These are phyloP conservation scores for Phalanger gymnotis DNA, from an alignment of 2,797 vertebrate genomes.

Conservation along the genomic window DNA sequence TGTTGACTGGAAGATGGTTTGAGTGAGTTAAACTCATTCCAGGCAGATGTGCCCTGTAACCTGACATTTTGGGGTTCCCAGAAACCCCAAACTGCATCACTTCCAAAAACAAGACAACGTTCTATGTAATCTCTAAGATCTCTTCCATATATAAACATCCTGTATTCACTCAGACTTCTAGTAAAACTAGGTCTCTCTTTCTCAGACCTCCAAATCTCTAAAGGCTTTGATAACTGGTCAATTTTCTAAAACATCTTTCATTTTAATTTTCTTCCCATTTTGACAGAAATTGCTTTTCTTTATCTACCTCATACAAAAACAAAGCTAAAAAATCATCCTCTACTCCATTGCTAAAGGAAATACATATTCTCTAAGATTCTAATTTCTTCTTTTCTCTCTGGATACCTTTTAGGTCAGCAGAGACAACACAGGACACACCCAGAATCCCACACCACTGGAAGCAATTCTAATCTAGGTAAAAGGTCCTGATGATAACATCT, in stretches of 20 bases:
- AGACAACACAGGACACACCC: neutral
- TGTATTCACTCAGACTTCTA: neutral
- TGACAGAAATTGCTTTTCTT: neutral
- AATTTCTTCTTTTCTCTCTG: neutral
- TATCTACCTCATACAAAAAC: neutral
- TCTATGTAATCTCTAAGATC: neutral
- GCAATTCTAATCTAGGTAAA: conserved; percentile 4
- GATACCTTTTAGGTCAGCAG: neutral
- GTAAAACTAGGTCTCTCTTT: neutral
- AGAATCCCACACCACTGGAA: neutral
- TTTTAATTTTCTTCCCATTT: neutral
- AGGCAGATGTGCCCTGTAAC: no score
- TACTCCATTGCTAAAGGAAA: neutral
- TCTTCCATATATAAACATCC: neutral
- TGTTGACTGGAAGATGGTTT: no score
- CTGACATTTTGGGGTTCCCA: no score
- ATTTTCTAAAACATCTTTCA: neutral
- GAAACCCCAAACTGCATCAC: no score
- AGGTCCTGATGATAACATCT: neutral
- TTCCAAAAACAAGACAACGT: neutral
- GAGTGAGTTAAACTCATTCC: no score
- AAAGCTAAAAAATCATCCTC: neutral
- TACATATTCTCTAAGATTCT: neutral
- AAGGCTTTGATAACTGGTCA: neutral
- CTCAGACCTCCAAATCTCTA: neutral